Evolutionary conservation across 2,113 vertebrate species (phyloP).

Genomic region (Callaeas wilsoni): DNA sequence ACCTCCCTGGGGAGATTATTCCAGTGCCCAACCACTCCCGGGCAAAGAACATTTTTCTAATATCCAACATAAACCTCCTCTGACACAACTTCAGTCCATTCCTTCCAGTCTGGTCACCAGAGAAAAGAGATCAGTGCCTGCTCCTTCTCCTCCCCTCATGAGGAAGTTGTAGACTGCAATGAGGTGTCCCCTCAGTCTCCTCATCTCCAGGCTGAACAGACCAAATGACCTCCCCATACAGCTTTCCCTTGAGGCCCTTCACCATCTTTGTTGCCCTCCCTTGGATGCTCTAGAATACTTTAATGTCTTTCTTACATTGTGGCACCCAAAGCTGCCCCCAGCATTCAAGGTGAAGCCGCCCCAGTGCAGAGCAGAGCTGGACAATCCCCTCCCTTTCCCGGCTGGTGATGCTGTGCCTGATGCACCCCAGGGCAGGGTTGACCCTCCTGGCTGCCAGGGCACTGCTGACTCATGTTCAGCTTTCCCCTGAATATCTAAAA

Average conservation of each 20-base stretch:
- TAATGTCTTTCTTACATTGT: not conserved
- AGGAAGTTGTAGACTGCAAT: not conserved
- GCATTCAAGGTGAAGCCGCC: rapidly evolving
- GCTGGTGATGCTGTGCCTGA: rapidly evolving
- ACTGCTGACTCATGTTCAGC: rapidly evolving
- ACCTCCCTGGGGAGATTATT: not conserved
- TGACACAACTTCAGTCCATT: not conserved
- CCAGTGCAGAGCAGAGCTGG: not conserved
- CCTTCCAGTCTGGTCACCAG: not conserved
- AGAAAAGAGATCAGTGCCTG: not conserved
- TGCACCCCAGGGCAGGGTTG: rapidly evolving
- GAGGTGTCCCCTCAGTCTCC: not conserved
- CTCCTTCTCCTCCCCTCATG: not conserved
- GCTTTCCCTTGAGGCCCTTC: not conserved
- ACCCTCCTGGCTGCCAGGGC: not conserved
- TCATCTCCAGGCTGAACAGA: not conserved
- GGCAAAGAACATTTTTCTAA: not conserved
- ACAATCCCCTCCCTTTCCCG: rapidly evolving
- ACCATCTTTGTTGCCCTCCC: rapidly evolving
- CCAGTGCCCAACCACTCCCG: rapidly evolving
- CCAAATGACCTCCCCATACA: too few species aligned
- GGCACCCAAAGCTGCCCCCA: rapidly evolving
- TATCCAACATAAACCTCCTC: not conserved
- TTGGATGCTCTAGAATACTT: not conserved
- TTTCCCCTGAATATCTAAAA: not conserved